phyloP scores from a whole-genome alignment of 2,113 vertebrate species.

The Dasyprocta punctata region DNA sequence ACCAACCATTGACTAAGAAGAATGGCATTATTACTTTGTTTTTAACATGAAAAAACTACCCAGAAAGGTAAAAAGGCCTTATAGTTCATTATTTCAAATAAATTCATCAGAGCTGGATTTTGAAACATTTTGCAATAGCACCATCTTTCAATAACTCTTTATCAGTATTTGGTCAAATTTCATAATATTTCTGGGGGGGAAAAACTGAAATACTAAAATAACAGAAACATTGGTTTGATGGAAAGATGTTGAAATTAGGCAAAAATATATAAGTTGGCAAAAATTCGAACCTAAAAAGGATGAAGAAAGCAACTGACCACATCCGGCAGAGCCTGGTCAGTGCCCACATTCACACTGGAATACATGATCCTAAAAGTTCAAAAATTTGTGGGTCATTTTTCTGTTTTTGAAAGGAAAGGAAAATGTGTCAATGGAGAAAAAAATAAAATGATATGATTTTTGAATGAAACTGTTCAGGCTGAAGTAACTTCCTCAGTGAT shows the following conservation, averaged over 20 bases:
- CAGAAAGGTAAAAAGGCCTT: neutral
- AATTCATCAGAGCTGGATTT: neutral
- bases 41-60: neutral
- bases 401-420: neutral
- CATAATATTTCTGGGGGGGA: neutral
- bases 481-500: neutral
- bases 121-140: neutral
- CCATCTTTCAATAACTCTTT: conserved; percentile 9
- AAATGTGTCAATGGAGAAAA: neutral
- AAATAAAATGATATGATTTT: conserved; percentile 38
- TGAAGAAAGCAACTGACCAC: neutral
- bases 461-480: neutral
- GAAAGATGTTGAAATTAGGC: conserved; percentile 58
- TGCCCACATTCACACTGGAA: neutral
- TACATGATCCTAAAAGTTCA: neutral
- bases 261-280: conserved; percentile 59
- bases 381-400: neutral
- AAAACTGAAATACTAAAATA: conserved; percentile 22
- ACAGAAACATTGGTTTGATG: conserved; percentile 46
- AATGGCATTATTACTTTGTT: neutral
- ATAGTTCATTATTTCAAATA: neutral
- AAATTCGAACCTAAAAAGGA: conserved; percentile 26
- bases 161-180: conserved; percentile 40
- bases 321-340: neutral
- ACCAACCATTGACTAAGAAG: neutral